A percentile compares a stretch with the other conserved stretches of the same genome.
Conservation (phyloP, 2,113 vertebrate species). For the Camelus dromedarius region DNA sequence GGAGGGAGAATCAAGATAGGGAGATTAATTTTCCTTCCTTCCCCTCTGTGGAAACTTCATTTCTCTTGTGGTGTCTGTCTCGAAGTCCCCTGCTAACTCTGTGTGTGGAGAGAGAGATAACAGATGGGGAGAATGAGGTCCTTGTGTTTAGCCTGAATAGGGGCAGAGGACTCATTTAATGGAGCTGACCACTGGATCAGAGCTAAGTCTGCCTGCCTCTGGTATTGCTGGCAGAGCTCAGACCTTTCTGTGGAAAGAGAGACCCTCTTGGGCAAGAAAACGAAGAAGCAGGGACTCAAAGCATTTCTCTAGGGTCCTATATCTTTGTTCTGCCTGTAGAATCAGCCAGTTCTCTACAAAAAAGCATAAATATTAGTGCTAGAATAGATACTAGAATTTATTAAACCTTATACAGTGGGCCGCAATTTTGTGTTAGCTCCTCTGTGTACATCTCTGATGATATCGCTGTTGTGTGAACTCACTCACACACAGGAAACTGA, state of each 20-base stretch:
- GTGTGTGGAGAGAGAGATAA: conserved; percentile 30
- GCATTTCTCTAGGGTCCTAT: background rate
- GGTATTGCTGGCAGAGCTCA: background rate
- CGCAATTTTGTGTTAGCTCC: background rate
- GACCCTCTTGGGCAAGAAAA: background rate
- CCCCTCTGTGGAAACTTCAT: background rate
- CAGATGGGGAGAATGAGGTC: background rate
- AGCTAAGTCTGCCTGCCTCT: background rate
- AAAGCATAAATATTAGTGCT: background rate
- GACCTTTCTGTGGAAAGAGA: background rate
- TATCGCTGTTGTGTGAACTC: background rate
- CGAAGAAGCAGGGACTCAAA: background rate
- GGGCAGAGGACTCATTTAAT: background rate
- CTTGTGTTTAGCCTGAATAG: background rate
- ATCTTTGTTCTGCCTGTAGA: background rate
- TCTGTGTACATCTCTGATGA: background rate
- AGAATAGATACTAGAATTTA: background rate
- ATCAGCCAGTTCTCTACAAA: background rate
- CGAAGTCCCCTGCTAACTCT: background rate
- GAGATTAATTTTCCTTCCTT: conserved; percentile 7
- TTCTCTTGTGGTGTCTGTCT: background rate
- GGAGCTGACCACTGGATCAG: background rate
- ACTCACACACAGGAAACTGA: background rate
- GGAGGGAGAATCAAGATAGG: background rate
- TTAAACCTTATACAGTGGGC: background rate